phyloP scores from a whole-genome alignment of 2,113 vertebrate species.

The Rhizomys pruinosus region DNA sequence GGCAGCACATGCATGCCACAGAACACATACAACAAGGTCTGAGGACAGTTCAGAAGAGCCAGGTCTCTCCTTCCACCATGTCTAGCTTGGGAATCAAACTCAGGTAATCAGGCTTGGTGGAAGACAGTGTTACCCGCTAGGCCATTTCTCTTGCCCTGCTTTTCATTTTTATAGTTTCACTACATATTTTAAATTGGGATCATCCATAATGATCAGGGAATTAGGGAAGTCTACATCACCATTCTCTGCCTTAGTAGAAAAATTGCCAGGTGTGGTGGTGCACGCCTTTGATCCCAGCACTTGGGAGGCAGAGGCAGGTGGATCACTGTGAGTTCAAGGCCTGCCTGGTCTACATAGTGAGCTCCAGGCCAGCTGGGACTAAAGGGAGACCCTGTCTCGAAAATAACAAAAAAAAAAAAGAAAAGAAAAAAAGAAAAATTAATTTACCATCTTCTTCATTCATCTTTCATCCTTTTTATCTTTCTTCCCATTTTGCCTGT shows the following conservation, averaged over 20 bases:
- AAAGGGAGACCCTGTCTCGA: too few species aligned
- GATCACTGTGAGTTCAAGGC: too few species aligned
- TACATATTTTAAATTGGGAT: neutral
- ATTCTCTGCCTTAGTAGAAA: neutral
- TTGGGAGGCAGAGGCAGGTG: too few species aligned
- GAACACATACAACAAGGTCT: too few species aligned
- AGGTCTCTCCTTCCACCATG: neutral
- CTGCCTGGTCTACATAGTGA: too few species aligned
- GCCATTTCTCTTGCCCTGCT: neutral
- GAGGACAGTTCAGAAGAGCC: neutral
- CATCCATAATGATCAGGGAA: neutral
- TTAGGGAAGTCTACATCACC: neutral
- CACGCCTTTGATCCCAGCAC: too few species aligned
- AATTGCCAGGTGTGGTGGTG: too few species aligned
- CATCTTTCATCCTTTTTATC: neutral
- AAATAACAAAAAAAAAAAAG: too few species aligned
- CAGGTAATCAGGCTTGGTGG: neutral
- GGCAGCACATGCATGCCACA: neutral
- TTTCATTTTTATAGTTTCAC: constrained; percentile 67
- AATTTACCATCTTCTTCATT: neutral
- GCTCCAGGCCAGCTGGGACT: too few species aligned
- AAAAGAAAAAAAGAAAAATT: too few species aligned
- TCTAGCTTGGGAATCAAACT: neutral
- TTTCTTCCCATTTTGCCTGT: neutral
- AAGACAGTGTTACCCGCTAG: neutral